Conservation (phyloP, 2,888 invertebrate genomes). For the Cacoxenus indagator region DNA sequence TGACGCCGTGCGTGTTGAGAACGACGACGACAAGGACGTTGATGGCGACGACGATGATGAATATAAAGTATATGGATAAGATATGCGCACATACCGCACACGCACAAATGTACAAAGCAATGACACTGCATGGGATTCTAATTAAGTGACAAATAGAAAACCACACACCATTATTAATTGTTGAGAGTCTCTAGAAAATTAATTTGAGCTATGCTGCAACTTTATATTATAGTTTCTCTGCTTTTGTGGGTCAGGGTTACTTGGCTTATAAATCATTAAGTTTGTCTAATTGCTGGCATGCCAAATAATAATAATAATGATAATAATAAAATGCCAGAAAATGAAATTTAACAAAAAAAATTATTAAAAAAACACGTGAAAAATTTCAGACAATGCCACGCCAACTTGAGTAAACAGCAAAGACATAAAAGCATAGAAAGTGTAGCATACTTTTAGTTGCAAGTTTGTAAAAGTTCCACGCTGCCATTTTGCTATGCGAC, state of each 20-base stretch:
- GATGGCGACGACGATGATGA: constrained; percentile 18
- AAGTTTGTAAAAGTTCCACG: neutral
- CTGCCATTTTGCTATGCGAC: neutral
- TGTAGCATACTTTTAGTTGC: neutral
- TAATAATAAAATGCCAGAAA: neutral
- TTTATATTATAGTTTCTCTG: neutral
- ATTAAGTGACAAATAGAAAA: constrained; percentile 47
- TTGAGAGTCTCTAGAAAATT: neutral
- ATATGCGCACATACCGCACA: neutral
- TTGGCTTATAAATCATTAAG: neutral
- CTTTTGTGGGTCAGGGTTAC: neutral
- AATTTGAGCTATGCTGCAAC: neutral
- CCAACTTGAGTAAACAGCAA: neutral
- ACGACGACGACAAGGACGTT: constrained; percentile 27
- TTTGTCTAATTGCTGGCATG: neutral
- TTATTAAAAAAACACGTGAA: neutral
- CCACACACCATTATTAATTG: constrained; percentile 46
- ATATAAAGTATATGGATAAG: constrained; percentile 27
- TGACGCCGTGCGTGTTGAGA: constrained; percentile 24
- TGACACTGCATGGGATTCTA: constrained; percentile 45
- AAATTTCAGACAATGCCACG: neutral
- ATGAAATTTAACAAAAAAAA: neutral
- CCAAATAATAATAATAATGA: neutral
- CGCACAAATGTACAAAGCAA: neutral
- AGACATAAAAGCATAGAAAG: neutral